Evolutionary conservation across 92 coral and sea anemone genomes (phyloP).

Genomic region (Bergia puertoricense): DNA sequence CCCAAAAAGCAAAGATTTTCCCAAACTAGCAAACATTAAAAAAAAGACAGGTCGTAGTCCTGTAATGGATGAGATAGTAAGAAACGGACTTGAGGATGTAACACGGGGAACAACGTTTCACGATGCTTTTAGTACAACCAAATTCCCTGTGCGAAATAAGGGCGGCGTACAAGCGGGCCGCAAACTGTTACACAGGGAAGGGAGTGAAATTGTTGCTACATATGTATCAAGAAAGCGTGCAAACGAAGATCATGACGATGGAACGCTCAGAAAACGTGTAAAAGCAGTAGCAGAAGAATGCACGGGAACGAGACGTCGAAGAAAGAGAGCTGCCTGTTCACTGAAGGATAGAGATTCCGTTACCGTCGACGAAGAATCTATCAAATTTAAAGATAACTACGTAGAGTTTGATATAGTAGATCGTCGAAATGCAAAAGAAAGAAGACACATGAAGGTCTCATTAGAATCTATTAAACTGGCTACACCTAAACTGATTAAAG

Average conservation of each 20-base stretch:
- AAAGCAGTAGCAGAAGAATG: constrained; percentile 19
- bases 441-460: constrained; percentile 28
- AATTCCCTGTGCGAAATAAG: constrained; percentile 22
- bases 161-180: constrained; percentile 31
- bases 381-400: constrained; percentile 33
- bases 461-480: constrained; percentile 37
- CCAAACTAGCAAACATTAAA: background rate
- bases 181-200: background rate
- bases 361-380: constrained; percentile 49
- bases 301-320: constrained; percentile 25
- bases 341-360: background rate
- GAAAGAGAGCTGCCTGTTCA: constrained; percentile 37
- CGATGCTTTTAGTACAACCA: background rate
- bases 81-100: background rate
- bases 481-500: constrained; percentile 49
- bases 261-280: background rate
- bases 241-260: constrained; percentile 42
- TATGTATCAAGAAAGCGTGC: constrained; percentile 33
- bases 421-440: constrained; percentile 49
- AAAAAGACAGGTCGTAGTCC: constrained; percentile 16
- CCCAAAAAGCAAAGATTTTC: constrained; percentile 5
- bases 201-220: constrained; percentile 34
- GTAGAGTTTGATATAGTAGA: constrained; percentile 50
- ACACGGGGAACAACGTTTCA: background rate
- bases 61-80: constrained; percentile 8